Conservation (phyloP, 35 echinoderm and acorn worm genomes). For the Stichopus chloronotus region DNA sequence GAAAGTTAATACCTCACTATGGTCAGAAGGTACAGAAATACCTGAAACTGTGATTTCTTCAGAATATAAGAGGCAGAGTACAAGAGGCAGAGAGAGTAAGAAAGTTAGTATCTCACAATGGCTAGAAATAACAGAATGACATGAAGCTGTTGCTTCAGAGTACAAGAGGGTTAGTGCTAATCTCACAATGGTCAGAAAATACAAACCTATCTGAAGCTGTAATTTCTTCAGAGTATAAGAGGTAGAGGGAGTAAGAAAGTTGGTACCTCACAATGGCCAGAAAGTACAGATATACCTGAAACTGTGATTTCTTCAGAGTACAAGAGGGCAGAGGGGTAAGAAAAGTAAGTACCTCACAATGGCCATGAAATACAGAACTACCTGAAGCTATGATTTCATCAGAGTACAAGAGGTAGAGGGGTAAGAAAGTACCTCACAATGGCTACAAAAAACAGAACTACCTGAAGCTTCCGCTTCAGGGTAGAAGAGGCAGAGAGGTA, state of each 20-base stretch:
- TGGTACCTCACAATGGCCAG: background rate
- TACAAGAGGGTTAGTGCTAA: constrained; percentile 41
- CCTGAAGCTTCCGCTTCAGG: no score
- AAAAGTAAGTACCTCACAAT: background rate
- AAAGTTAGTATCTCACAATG: background rate
- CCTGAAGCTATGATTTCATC: constrained; percentile 70
- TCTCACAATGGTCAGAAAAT: no score
- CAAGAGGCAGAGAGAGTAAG: background rate
- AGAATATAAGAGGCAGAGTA: background rate
- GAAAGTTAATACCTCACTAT: background rate
- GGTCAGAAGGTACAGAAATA: background rate
- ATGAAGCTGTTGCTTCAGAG: constrained; percentile 85
- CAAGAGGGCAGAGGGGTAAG: background rate
- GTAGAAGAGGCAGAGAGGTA: constrained; percentile 61
- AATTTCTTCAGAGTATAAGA: background rate
- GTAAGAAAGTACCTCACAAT: no score
- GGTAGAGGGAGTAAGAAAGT: constrained; percentile 70
- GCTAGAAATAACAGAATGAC: constrained; percentile 38
- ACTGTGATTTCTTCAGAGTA: background rate
- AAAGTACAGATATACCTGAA: background rate
- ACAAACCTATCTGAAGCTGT: no score
- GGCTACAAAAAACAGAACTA: no score
- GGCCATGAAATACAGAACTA: constrained; percentile 45
- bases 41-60: background rate
- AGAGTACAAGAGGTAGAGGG: constrained; percentile 83